Evolutionary conservation across 2,888 invertebrate genomes (phyloP), one percentile per base, ranked within the genome.

Genomic region (Cephalotes varians): DNA sequence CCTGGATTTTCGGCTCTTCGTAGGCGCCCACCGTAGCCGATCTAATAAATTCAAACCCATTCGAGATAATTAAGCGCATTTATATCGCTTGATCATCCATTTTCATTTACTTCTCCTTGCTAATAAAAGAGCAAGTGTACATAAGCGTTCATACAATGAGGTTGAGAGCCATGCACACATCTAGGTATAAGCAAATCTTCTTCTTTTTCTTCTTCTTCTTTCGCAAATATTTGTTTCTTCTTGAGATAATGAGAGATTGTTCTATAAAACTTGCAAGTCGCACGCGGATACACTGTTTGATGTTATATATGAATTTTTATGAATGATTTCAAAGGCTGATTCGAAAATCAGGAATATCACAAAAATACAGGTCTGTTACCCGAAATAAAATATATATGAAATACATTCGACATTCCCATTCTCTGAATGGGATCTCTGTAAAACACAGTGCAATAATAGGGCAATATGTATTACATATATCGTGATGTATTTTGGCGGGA

Each of bases 11-110:
- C 58, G 44, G 21, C 18, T 56, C 47, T 69, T 56, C 28, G 40
- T 56, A 51, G 15, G 37, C 37, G 31, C 12, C 12, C 44, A 54
- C 7, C 25, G 25, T 49, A 34, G 56, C 3, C 40, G n/a, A 12
- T 31, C 34, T 49, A 25, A 1, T 37, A n/a, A 69, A 69, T 51
- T 40, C 28, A 2, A 49, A 12, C 25, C 25, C n/a, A 67, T 25
- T 10, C 77, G 12, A 44, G 34, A 72, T 71, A 44, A 76, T 76
- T 76, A 67, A 76, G 25, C 51, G n/a, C 49, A 15, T 67, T 49
- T 65, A 49, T 49, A 9, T 18, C 28, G 28, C 28, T 58, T n/a
- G 40, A 67, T 64, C 34, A 34, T 28, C 10, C 44, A 10, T 18
- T 40, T 54, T 54, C 21, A 37, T 40, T 54, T 54, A 21, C 37